These are phyloP conservation scores for Ictalurus punctatus DNA, from an alignment of 2,113 vertebrate species.

Conservation along the genomic window DNA sequence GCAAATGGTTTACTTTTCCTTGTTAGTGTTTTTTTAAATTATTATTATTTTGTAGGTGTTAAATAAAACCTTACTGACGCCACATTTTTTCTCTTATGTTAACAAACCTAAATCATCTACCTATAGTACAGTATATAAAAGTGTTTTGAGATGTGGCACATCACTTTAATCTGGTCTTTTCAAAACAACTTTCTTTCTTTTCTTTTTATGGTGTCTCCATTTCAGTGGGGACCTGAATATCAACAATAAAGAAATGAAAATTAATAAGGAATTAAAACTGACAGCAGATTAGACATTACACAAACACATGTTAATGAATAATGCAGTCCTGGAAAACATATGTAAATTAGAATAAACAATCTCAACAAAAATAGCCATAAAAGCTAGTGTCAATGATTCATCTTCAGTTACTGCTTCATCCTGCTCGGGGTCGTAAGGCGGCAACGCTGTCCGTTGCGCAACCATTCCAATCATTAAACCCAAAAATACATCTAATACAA, in stretches of 20 bases:
- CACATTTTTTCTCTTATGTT: neutral
- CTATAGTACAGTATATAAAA: neutral
- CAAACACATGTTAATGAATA: neutral
- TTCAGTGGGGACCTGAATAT: neutral
- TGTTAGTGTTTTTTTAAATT: neutral
- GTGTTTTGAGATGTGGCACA: neutral
- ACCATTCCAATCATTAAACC: neutral
- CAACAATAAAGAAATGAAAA: neutral
- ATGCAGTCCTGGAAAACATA: neutral
- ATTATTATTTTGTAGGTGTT: neutral
- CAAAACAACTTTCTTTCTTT: neutral
- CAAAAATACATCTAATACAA: neutral
- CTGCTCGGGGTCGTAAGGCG: neutral
- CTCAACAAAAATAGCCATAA: neutral
- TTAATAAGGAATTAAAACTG: slow-evolving; percentile 1
- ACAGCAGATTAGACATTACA: neutral
- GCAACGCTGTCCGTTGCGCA: neutral
- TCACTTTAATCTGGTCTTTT: neutral
- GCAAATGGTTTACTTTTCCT: neutral
- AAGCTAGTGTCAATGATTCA: neutral
- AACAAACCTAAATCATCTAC: neutral
- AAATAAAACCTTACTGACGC: neutral
- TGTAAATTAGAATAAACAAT: neutral
- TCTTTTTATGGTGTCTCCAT: neutral
- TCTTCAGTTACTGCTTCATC: neutral